These are phyloP conservation scores for Xestobium rufovillosum DNA, from an alignment of 2,888 invertebrate genomes.

Conservation along the genomic window DNA sequence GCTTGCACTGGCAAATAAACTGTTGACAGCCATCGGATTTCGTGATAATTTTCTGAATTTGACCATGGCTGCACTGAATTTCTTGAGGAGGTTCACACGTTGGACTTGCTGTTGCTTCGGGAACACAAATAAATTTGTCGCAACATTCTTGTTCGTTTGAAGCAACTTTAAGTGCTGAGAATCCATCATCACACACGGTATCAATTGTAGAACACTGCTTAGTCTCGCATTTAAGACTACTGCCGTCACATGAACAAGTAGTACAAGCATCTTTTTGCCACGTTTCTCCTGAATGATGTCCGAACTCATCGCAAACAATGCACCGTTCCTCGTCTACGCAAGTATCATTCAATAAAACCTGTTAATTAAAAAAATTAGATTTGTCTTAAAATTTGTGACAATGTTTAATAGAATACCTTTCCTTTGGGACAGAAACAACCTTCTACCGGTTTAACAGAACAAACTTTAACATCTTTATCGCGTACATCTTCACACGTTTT, in stretches of 20 bases:
- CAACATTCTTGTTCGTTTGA: conserved; percentile 59
- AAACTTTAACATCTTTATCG: conserved; percentile 31
- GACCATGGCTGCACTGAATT: conserved; percentile 63
- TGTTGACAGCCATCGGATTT: conserved; percentile 61
- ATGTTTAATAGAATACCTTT: conserved; percentile 43
- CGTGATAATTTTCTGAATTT: conserved; percentile 59
- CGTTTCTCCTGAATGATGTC: conserved; percentile 59
- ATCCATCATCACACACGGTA: conserved; percentile 56
- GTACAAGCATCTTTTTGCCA: conserved; percentile 70
- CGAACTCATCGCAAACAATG: conserved; percentile 66
- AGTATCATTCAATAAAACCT: conserved; percentile 61
- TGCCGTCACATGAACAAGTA: conserved; percentile 59
- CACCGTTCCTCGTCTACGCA: conserved; percentile 64
- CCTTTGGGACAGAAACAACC: conserved; percentile 82
- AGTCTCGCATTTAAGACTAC: conserved; percentile 56
- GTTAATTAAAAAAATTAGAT: conserved; percentile 14
- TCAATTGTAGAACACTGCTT: conserved; percentile 50
- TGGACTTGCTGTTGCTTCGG: conserved; percentile 45
- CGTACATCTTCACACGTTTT: conserved; percentile 59
- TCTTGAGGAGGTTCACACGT: conserved; percentile 59
- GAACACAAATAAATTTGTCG: conserved; percentile 58
- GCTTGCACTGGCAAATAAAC: conserved; percentile 72
- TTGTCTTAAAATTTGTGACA: conserved; percentile 8
- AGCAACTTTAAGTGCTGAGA: conserved; percentile 46
- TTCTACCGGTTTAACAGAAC: conserved; percentile 47